These are phyloP conservation scores for Hydrotaea diabolus DNA, from an alignment of 2,888 invertebrate genomes.

Conservation along the genomic window DNA sequence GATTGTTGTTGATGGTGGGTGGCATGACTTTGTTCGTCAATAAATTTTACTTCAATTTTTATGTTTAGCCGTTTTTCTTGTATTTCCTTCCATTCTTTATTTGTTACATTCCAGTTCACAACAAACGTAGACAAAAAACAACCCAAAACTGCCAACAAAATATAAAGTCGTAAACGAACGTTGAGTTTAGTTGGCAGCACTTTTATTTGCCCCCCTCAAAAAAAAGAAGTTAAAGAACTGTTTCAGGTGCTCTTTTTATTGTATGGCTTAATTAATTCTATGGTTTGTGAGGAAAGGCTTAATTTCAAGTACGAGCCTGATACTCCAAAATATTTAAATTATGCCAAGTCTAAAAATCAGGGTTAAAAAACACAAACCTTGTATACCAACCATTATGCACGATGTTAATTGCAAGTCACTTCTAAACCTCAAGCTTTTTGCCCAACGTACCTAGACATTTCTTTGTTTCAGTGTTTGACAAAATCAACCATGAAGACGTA, in stretches of 20 bases:
- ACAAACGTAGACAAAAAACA: background rate
- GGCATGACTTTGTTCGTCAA: constrained; percentile 1
- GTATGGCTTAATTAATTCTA: background rate
- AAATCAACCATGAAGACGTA: no score
- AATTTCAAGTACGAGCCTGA: no score
- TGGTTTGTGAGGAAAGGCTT: no score
- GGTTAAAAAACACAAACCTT: background rate
- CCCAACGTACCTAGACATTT: no score
- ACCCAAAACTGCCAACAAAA: background rate
- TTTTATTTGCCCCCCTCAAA: constrained; percentile 17
- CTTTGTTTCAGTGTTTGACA: no score
- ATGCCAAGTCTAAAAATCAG: no score
- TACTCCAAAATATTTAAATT: no score
- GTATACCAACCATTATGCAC: no score
- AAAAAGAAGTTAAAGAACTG: background rate
- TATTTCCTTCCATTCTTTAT: background rate
- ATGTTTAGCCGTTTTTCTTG: background rate
- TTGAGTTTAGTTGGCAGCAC: constrained; percentile 3
- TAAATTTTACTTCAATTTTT: constrained; percentile 6
- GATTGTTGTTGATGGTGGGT: background rate
- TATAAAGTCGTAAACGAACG: background rate
- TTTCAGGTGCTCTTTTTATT: background rate
- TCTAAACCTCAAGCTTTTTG: no score
- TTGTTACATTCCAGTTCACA: background rate
- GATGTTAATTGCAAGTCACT: no score